These are phyloP conservation scores for Rhagium mordax DNA, from an alignment of 2,888 invertebrate genomes.

Conservation along the genomic window DNA sequence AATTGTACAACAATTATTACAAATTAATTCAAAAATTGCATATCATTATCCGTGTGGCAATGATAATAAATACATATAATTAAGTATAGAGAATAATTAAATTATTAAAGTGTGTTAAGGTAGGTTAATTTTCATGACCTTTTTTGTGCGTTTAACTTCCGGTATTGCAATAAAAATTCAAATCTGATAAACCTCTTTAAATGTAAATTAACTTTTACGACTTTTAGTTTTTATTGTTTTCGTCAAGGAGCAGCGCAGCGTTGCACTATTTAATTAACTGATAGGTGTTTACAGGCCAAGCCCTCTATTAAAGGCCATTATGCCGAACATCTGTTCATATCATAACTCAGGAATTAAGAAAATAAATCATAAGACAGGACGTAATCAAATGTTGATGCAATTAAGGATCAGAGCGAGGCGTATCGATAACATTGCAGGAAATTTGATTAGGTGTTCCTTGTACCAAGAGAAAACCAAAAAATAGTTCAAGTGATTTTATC, in stretches of 20 bases:
- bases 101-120: conserved; percentile 20
- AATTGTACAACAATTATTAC: no score
- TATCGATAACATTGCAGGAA: no score
- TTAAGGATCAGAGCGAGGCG: no score
- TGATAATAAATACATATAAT: no score
- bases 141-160: conserved; percentile 34
- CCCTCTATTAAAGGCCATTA: conserved; percentile 1
- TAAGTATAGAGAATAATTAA: background rate
- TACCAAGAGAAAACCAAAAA: no score
- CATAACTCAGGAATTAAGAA: background rate
- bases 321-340: conserved; percentile 4
- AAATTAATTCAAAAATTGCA: no score
- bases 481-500: no score
- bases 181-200: conserved; percentile 35
- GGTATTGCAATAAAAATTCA: conserved; percentile 35
- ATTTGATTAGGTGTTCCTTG: no score
- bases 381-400: background rate
- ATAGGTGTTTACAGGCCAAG: conserved; percentile 32
- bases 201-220: conserved; percentile 35
- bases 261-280: conserved; percentile 31
- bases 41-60: no score
- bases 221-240: conserved; percentile 36
- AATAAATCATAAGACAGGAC: background rate
- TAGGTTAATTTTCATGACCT: conserved; percentile 36
- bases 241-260: conserved; percentile 24